phyloP scores from a whole-genome alignment of 1,140 invertebrate species.

The Choristoneura fumiferana region DNA sequence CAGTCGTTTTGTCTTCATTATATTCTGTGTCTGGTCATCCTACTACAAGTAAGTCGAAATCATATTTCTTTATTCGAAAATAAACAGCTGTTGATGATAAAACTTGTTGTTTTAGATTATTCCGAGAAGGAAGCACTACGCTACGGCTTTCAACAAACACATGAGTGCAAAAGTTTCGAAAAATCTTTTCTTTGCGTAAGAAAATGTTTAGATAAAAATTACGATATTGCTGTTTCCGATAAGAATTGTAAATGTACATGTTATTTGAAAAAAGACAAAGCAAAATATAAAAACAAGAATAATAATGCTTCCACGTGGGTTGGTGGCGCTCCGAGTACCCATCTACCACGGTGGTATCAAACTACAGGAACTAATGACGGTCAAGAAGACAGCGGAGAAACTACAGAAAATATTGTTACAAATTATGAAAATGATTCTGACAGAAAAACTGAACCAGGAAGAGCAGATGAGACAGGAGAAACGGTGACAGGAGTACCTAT shows the following conservation, averaged over 20 bases:
- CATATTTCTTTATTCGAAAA: no score
- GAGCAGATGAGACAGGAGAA: no score
- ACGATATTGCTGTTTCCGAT: constrained; percentile 51
- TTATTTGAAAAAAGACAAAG: constrained; percentile 40
- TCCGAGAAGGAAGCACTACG: constrained; percentile 34
- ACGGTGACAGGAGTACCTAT: no score
- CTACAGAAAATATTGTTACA: background rate
- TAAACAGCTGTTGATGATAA: no score
- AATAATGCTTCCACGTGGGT: background rate
- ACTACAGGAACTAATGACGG: background rate
- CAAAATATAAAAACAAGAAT: constrained; percentile 24
- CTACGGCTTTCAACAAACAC: constrained; percentile 56
- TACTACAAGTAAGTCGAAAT: background rate
- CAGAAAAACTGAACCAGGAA: no score
- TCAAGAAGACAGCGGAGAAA: background rate
- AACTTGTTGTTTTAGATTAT: constrained; percentile 20
- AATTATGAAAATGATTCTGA: background rate
- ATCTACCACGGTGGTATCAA: constrained; percentile 10
- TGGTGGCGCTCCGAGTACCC: constrained; percentile 29
- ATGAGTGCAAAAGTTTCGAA: constrained; percentile 46
- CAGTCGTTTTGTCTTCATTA: background rate
- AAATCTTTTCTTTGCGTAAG: constrained; percentile 55
- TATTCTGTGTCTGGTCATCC: background rate
- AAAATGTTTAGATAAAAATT: constrained; percentile 53
- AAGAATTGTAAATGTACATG: constrained; percentile 60